Base-by-base conservation (phyloP, 2,888 invertebrate genomes). In the Papilio gigon region DNA sequence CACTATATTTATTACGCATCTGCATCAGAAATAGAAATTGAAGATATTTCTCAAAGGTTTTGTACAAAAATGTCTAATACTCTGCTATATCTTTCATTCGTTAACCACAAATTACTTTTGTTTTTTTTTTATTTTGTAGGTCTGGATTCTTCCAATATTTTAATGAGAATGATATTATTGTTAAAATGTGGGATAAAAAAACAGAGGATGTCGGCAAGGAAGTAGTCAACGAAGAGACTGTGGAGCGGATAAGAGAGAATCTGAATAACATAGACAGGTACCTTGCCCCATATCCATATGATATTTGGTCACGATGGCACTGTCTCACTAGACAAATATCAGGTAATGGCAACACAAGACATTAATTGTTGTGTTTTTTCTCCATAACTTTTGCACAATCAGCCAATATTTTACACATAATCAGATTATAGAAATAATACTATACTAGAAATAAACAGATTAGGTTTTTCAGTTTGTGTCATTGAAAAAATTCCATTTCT, bases 1-100 rank as follows among this genome's bases (percentile, higher is more conserved):
- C 99, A 99, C 87, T 98, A 96, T 81, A 93, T 99, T 17, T 98
- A 98, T 90, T 98, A 96, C 83, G 96, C 96, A 92, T 94, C 93
- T 73, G 92, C 53, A 30, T 56, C 53, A 5, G 53, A 30, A 30
- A 56, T 17, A 73, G 88, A 87, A 0, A 93, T 93, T 63, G 94
- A 94, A 0, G 95, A 95, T 77, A 87, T 93, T 6, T 94, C 95
- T 2, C 96, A 96, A 14, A 92, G 97, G 85, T 94, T 61, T 35
- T 30, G 2, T n/a, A 56, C 5, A 50, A 14, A 47, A 47, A 25
- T 22, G 22, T 1, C 0, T n/a, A 22, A 44, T 20, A 22, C 11
- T 2, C 22, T 3, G 11, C 4, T 12, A 12, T 4, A 2, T 22
- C 3, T 20, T n/a, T 4, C 22, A 4, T 44, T 9, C 9, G 2